Percentiles rank a stretch among this genome's conserved stretches.
phyloP scores from a whole-genome alignment of 2,797 vertebrate genomes.

The Balearica regulorum region DNA sequence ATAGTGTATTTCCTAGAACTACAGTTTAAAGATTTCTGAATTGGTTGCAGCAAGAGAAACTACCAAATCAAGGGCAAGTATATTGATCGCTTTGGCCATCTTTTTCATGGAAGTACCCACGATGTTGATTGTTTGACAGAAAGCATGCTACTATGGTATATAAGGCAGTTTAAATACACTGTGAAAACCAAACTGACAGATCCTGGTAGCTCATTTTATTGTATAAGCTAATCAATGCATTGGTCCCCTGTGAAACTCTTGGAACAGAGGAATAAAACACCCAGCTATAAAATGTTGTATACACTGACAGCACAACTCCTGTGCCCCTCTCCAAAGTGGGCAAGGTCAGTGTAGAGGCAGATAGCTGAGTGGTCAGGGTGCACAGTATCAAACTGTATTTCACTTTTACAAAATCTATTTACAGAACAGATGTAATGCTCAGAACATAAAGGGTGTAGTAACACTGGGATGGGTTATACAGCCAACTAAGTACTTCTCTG shows the following conservation, averaged over 20 bases:
- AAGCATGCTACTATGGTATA: not conserved
- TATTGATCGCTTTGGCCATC: not conserved
- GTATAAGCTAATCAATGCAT: not conserved
- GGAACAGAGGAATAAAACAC: not conserved
- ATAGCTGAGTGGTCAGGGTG: not conserved
- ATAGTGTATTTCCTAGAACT: not conserved
- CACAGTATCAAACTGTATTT: not conserved
- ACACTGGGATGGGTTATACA: not conserved
- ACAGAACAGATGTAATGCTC: conserved; percentile 67
- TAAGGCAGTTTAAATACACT: not conserved
- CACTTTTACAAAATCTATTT: conserved; percentile 53
- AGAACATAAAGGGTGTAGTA: conserved; percentile 56
- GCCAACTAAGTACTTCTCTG: not conserved
- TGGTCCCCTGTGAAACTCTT: not conserved
- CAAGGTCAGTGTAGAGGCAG: not conserved
- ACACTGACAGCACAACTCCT: not conserved
- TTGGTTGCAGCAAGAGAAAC: not conserved
- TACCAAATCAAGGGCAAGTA: not conserved
- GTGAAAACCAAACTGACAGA: not conserved
- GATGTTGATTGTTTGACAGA: not conserved
- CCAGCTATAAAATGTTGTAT: not conserved
- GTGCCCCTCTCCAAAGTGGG: not conserved
- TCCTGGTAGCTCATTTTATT: not conserved
- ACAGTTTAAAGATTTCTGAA: not conserved
- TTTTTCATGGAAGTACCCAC: not conserved